Conservation (phyloP, 2,797 vertebrate genomes). For the Diceros bicornis region DNA sequence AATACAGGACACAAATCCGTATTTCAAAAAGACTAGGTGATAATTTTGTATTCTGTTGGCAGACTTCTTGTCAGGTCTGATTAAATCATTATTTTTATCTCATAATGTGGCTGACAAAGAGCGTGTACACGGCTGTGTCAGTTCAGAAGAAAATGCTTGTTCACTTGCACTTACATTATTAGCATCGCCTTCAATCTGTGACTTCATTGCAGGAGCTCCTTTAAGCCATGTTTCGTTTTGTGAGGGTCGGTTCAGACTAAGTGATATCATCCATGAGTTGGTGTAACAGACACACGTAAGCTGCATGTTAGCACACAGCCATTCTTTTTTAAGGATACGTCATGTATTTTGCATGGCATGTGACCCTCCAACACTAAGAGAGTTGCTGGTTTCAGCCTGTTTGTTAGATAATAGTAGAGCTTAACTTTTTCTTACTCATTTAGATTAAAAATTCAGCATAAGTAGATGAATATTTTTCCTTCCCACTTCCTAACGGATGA, state of each 20-base stretch:
- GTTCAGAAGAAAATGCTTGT: background rate
- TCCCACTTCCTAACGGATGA: background rate
- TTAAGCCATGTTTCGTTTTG: background rate
- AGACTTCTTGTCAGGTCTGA: background rate
- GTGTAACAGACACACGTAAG: background rate
- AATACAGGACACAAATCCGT: background rate
- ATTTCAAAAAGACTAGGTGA: background rate
- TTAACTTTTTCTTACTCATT: background rate
- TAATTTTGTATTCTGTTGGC: background rate
- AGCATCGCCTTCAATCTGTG: background rate
- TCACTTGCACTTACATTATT: background rate
- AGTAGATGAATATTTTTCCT: background rate
- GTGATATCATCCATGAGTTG: background rate
- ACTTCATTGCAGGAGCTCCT: background rate
- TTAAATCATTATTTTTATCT: conserved; percentile 33
- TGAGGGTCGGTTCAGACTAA: background rate
- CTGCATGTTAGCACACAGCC: fast-evolving
- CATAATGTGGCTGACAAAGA: background rate
- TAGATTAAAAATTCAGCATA: background rate
- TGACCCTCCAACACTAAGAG: background rate
- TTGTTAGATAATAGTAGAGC: background rate
- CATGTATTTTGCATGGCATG: fast-evolving
- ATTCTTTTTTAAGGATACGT: background rate
- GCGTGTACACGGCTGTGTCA: background rate
- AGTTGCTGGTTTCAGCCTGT: background rate